A percentile compares a stretch with the other conserved stretches of the same genome.
Evolutionary conservation across 2,113 vertebrate genomes (phyloP).

Genomic region (Hemibagrus wyckioides): DNA sequence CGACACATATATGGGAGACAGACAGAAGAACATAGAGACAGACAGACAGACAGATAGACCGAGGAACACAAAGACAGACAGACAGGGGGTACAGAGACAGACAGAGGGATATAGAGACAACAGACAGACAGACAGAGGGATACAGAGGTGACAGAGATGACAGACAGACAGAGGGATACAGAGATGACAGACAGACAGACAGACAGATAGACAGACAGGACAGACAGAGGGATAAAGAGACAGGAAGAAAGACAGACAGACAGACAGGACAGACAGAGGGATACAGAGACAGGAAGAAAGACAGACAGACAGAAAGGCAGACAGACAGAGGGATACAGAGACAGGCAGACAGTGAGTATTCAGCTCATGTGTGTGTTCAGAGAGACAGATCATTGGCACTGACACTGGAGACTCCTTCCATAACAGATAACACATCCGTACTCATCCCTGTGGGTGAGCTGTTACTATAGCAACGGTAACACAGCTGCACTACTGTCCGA

Average conservation of each 20-base stretch:
- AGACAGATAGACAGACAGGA: neutral
- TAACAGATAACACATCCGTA: neutral
- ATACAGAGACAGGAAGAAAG: neutral
- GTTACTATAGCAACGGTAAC: neutral
- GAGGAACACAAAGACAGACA: neutral
- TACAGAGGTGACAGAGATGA: neutral
- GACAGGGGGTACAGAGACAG: neutral
- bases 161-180: neutral
- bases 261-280: neutral
- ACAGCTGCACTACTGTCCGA: neutral
- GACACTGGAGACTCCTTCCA: neutral
- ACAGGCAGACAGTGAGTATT: neutral
- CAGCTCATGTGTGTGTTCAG: no score
- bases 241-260: neutral
- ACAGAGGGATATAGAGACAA: neutral
- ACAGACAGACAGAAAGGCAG: neutral
- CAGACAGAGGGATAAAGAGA: neutral
- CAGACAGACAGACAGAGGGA: neutral
- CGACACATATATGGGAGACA: neutral
- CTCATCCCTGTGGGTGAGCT: neutral
- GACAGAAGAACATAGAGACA: neutral
- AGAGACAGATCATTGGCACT: neutral
- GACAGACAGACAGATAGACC: neutral
- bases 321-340: neutral
- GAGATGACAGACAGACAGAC: neutral